These are phyloP conservation scores for Penaeus monodon DNA, from an alignment of 2,888 invertebrate species.

Conservation along the genomic window DNA sequence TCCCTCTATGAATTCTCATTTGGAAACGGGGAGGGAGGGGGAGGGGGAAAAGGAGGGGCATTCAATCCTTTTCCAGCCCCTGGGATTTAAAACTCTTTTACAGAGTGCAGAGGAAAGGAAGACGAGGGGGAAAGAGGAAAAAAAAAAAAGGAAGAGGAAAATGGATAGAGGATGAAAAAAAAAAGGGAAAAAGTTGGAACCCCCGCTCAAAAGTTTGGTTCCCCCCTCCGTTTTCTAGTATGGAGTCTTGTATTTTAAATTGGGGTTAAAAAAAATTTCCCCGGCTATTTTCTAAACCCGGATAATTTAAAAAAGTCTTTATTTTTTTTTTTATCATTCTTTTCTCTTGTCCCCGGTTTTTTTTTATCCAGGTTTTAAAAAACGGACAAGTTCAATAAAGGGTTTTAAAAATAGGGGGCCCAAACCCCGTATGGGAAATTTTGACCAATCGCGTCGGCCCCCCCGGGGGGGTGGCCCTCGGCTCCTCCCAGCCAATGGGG, in stretches of 20 bases:
- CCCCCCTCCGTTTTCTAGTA: background rate
- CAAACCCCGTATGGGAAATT: constrained; percentile 51
- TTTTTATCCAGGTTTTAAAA: constrained; percentile 53
- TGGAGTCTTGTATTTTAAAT: constrained; percentile 14
- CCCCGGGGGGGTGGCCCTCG: constrained; percentile 35
- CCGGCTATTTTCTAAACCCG: constrained; percentile 29
- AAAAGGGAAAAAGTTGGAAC: too few relatives aligned
- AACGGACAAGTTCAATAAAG: constrained; percentile 51
- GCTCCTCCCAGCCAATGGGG: constrained; percentile 35
- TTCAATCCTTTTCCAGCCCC: too few relatives aligned
- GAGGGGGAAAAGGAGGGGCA: background rate
- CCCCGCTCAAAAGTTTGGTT: background rate
- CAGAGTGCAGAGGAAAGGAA: too few relatives aligned
- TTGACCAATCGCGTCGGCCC: constrained; percentile 31
- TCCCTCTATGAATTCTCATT: constrained; percentile 5
- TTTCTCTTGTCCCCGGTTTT: constrained; percentile 5
- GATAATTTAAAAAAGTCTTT: constrained; percentile 38
- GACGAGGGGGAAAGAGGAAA: background rate
- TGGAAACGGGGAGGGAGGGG: background rate
- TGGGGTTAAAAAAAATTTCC: constrained; percentile 14
- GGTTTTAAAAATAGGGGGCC: constrained; percentile 53
- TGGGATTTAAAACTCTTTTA: too few relatives aligned
- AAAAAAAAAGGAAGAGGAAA: too few relatives aligned
- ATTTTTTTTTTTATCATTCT: constrained; percentile 25
- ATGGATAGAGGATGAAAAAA: too few relatives aligned